These are phyloP conservation scores for Rhyacophila evoluta DNA, from an alignment of 2,888 invertebrate species.

Conservation along the genomic window DNA sequence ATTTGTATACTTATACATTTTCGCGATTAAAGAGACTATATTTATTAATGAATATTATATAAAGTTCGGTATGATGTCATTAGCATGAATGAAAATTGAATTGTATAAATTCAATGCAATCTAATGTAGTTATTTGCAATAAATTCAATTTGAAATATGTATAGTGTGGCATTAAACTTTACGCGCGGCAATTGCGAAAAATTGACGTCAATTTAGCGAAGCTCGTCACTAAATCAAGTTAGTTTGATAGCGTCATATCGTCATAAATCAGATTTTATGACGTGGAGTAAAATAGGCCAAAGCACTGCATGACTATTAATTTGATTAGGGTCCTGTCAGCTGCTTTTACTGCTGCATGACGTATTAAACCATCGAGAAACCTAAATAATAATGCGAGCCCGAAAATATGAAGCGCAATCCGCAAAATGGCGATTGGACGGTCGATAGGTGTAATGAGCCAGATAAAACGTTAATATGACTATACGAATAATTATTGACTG, in stretches of 20 bases:
- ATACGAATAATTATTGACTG: too few species aligned
- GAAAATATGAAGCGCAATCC: not conserved
- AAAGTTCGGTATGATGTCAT: too few species aligned
- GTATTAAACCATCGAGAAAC: not conserved
- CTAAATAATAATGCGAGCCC: not conserved
- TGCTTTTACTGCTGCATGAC: constrained; percentile 9
- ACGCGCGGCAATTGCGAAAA: not conserved
- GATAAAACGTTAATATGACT: too few species aligned
- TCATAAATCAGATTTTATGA: constrained; percentile 24
- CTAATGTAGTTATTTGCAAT: too few species aligned
- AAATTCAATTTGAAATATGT: too few species aligned
- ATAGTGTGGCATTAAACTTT: not conserved
- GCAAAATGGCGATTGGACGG: not conserved
- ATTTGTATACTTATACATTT: too few species aligned
- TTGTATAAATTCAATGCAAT: too few species aligned
- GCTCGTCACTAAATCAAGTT: constrained; percentile 22
- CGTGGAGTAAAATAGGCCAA: constrained; percentile 17
- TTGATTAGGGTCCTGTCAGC: constrained; percentile 22
- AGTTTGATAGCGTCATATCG: constrained; percentile 19
- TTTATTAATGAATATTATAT: too few species aligned
- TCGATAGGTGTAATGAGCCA: not conserved
- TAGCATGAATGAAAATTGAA: too few species aligned
- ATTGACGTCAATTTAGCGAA: not conserved
- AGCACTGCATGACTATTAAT: constrained; percentile 24
- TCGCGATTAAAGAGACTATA: too few species aligned